phyloP scores from a whole-genome alignment of 1,140 invertebrate genomes.

The Gerris buenoi region DNA sequence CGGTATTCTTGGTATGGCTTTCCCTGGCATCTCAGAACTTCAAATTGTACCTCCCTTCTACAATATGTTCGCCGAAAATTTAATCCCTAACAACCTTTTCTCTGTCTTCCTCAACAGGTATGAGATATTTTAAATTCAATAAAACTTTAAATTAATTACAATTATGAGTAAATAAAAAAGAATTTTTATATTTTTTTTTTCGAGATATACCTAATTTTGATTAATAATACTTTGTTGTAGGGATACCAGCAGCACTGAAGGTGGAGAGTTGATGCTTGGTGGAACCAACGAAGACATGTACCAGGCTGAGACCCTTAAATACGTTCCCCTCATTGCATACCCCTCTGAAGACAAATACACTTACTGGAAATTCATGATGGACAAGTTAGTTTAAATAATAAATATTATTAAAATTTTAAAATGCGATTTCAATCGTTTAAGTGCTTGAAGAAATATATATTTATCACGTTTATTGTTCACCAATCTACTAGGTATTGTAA shows the following conservation, averaged over 20 bases:
- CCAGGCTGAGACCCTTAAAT: constrained; percentile 22
- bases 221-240: constrained; percentile 1
- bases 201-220: too few relatives aligned
- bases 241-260: constrained; percentile 5
- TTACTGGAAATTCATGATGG: constrained; percentile 30
- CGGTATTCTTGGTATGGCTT: constrained; percentile 44
- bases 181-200: too few relatives aligned
- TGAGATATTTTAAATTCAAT: constrained; percentile 18
- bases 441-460: too few relatives aligned
- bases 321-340: constrained; percentile 26
- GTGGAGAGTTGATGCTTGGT: constrained; percentile 17
- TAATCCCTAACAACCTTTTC: constrained; percentile 39
- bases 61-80: constrained; percentile 41
- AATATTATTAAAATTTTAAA: too few relatives aligned
- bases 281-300: constrained; percentile 11
- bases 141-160: not conserved
- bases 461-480: too few relatives aligned
- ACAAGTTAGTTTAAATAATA: constrained; percentile 13
- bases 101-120: constrained; percentile 46
- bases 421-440: too few relatives aligned
- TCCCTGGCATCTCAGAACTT: constrained; percentile 41
- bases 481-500: too few relatives aligned
- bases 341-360: constrained; percentile 10
- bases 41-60: constrained; percentile 42
- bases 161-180: not conserved